Evolutionary conservation across 2,888 invertebrate genomes (phyloP).

Genomic region (Lasioglossum oenotherae): DNA sequence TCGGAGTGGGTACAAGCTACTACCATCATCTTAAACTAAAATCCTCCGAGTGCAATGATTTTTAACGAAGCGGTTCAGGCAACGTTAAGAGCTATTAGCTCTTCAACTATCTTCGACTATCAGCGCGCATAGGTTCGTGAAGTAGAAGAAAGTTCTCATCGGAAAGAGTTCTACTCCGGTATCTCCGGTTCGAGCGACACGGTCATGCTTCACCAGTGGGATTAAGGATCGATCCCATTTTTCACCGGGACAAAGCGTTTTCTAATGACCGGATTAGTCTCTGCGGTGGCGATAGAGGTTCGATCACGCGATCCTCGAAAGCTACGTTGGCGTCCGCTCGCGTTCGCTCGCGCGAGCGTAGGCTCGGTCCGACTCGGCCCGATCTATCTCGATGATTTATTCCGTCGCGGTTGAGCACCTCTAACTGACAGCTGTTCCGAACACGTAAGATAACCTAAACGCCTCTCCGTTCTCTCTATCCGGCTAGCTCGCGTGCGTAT

Average conservation of each 20-base stretch:
- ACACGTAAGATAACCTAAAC: slow-evolving; percentile 81
- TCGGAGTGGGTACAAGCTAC: not conserved
- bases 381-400: slow-evolving; percentile 57
- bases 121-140: not conserved
- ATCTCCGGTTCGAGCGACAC: not conserved
- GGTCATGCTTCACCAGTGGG: slow-evolving; percentile 21
- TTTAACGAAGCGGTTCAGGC: not conserved
- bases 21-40: not conserved
- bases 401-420: slow-evolving; percentile 77
- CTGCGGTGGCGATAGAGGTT: slow-evolving; percentile 38
- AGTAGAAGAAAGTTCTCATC: slow-evolving; percentile 2
- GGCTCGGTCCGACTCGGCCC: not conserved
- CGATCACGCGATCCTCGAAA: slow-evolving; percentile 57
- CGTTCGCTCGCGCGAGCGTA: slow-evolving; percentile 6
- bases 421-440: slow-evolving; percentile 82
- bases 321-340: slow-evolving; percentile 15
- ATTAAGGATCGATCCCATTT: slow-evolving; percentile 45
- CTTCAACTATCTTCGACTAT: not conserved
- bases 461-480: slow-evolving; percentile 50
- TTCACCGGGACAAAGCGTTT: slow-evolving; percentile 56
- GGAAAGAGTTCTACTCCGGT: not conserved
- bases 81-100: not conserved
- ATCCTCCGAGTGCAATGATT: not conserved
- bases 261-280: slow-evolving; percentile 53
- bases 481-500: slow-evolving; percentile 79